A percentile compares a stretch with the other conserved stretches of the same genome.
phyloP scores from a whole-genome alignment of 2,888 invertebrate species.

The Noctua janthina region DNA sequence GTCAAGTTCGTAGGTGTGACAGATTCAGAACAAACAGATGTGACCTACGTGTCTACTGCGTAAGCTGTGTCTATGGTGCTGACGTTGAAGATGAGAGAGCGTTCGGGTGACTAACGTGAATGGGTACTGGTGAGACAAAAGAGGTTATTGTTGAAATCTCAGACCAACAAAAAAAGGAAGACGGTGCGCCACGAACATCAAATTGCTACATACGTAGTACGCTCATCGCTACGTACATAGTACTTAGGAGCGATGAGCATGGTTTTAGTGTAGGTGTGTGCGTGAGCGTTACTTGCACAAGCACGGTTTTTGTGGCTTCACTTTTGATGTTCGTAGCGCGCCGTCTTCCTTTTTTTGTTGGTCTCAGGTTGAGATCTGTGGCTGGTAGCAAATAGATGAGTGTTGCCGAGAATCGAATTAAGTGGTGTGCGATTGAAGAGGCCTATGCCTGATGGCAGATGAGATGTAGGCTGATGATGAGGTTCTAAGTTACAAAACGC shows the following conservation, averaged over 20 bases:
- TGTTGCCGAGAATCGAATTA: background rate
- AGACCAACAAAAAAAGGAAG: too few species aligned
- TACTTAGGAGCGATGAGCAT: too few species aligned
- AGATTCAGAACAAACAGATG: constrained; percentile 63
- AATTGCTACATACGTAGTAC: too few species aligned
- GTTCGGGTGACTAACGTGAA: constrained; percentile 28
- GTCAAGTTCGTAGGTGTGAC: constrained; percentile 45
- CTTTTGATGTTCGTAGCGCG: too few species aligned
- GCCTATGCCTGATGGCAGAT: background rate
- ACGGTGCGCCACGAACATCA: too few species aligned
- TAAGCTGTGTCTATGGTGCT: background rate
- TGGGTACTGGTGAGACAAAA: background rate
- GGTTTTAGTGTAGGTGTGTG: too few species aligned
- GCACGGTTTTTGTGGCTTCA: too few species aligned
- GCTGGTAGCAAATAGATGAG: background rate
- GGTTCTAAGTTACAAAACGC: background rate
- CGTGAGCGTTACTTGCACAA: too few species aligned
- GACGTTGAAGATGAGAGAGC: background rate
- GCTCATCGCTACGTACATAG: too few species aligned
- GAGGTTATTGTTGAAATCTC: background rate
- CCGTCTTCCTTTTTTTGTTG: too few species aligned
- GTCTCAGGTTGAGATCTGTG: background rate
- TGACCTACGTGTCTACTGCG: constrained; percentile 23
- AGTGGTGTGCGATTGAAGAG: background rate
- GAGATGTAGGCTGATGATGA: too few species aligned